Conservation (phyloP, 2,797 vertebrate genomes). For the Gymnothorax javanicus region DNA sequence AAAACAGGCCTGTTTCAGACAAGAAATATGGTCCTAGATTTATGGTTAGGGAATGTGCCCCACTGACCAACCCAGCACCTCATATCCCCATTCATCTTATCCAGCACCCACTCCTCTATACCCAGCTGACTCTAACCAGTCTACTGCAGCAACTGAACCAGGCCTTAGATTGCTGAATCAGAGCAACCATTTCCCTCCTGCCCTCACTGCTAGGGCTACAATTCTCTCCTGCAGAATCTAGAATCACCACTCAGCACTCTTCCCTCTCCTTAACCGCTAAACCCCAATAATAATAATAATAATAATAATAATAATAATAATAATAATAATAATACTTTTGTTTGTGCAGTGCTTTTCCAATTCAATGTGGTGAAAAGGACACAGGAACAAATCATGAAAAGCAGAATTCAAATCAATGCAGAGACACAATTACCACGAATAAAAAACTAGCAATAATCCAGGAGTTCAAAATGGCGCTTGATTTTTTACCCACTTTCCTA, state of each 20-base stretch:
- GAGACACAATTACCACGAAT: neutral
- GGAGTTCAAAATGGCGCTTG: neutral
- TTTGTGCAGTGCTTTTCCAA: neutral
- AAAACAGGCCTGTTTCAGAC: neutral
- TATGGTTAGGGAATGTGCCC: neutral
- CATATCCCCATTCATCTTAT: neutral
- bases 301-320: neutral
- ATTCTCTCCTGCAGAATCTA: neutral
- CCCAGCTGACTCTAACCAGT: neutral
- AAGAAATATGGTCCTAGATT: neutral
- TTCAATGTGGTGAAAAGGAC: neutral
- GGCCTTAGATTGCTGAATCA: neutral
- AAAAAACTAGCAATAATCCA: neutral
- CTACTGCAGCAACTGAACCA: neutral
- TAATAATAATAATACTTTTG: neutral
- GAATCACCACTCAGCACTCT: neutral
- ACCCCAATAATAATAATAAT: neutral
- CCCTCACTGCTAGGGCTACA: neutral
- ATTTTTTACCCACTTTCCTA: neutral
- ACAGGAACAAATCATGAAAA: neutral
- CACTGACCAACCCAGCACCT: neutral
- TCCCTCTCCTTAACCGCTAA: neutral
- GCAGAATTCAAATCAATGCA: neutral
- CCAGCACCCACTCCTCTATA: neutral
- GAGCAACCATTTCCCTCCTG: neutral